These are phyloP conservation scores for Melospiza melodia DNA, from an alignment of 2,113 vertebrate species.

Conservation along the genomic window DNA sequence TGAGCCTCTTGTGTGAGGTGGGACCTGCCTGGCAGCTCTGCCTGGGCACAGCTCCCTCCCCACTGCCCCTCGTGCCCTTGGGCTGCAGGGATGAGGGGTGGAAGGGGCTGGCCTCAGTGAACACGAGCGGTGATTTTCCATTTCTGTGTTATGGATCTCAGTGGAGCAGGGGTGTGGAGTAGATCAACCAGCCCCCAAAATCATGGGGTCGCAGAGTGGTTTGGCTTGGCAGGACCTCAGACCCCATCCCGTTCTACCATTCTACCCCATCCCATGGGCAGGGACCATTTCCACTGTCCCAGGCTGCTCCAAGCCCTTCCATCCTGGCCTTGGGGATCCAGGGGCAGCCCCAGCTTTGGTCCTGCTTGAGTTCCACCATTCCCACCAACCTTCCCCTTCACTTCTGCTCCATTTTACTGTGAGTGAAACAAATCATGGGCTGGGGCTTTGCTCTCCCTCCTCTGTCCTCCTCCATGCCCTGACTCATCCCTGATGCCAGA, in stretches of 20 bases:
- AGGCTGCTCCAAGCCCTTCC: neutral
- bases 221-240: neutral
- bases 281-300: neutral
- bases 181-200: neutral
- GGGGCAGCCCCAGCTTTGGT: neutral
- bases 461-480: neutral
- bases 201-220: neutral
- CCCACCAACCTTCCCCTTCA: neutral
- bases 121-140: fast-evolving
- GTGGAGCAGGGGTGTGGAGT: neutral
- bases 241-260: neutral
- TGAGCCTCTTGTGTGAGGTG: neutral
- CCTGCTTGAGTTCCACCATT: neutral
- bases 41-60: neutral
- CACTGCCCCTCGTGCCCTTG: fast-evolving
- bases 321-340: neutral
- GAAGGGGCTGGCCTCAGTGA: neutral
- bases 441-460: neutral
- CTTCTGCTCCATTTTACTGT: neutral
- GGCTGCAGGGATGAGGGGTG: neutral
- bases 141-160: fast-evolving
- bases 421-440: neutral
- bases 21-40: neutral
- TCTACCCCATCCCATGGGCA: neutral
- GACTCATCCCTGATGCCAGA: neutral